These are phyloP conservation scores for Drepana arcuata DNA, from an alignment of 1,140 invertebrate species.

Conservation along the genomic window DNA sequence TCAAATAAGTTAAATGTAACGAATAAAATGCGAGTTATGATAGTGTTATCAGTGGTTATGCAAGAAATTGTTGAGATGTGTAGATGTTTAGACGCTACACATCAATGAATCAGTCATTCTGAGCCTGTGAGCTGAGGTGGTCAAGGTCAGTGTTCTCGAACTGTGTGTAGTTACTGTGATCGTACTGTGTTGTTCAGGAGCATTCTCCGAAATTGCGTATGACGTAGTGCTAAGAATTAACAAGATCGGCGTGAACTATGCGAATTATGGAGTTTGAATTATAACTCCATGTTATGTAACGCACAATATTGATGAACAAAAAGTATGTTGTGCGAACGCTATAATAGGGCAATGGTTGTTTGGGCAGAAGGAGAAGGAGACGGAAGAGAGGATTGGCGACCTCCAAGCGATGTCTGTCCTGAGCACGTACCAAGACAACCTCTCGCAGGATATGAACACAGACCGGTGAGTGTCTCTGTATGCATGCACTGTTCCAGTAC, in stretches of 20 bases:
- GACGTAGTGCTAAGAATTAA: conserved; percentile 22
- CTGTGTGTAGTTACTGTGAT: conserved; percentile 14
- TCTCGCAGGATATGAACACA: conserved; percentile 70
- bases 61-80: too few species aligned
- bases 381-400: conserved; percentile 46
- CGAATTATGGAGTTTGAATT: too few species aligned
- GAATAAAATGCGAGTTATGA: too few species aligned
- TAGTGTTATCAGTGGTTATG: too few species aligned
- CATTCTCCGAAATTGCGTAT: conserved; percentile 28
- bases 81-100: too few species aligned
- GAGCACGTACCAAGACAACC: conserved; percentile 63
- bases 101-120: too few species aligned
- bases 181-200: conserved; percentile 22
- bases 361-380: conserved; percentile 54
- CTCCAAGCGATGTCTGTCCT: conserved; percentile 66
- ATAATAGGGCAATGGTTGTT: conserved; percentile 22
- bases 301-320: conserved; percentile 8
- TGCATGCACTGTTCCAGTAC: too few species aligned
- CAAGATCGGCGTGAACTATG: conserved; percentile 12
- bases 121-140: conserved; percentile 12
- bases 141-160: conserved; percentile 34
- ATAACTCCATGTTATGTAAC: too few species aligned
- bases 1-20: too few species aligned
- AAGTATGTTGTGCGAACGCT: conserved; percentile 17
- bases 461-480: conserved; percentile 53